phyloP scores from a whole-genome alignment of 2,797 vertebrate genomes.

The Austrolebias charrua region DNA sequence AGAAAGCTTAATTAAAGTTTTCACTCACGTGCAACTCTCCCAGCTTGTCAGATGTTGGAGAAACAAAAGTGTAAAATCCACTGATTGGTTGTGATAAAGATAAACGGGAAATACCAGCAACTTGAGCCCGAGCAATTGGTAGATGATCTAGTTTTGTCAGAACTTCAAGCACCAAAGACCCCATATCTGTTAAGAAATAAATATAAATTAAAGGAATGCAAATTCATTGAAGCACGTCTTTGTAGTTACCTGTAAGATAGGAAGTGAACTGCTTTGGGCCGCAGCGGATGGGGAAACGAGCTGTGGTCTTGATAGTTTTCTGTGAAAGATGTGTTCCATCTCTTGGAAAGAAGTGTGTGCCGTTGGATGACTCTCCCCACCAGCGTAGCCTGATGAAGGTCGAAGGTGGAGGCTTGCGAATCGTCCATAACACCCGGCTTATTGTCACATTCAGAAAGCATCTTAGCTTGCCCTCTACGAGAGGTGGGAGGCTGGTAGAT shows the following conservation, averaged over 20 bases:
- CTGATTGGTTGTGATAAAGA: slow-evolving; percentile 85
- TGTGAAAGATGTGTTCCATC: slow-evolving; percentile 79
- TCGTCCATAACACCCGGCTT: slow-evolving; percentile 84
- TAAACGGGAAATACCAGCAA: slow-evolving; percentile 83
- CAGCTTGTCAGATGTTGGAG: slow-evolving; percentile 89
- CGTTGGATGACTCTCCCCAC: slow-evolving; percentile 92
- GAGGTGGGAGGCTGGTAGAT: slow-evolving; percentile 89
- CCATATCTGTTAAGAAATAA: slow-evolving; percentile 87
- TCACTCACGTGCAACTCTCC: slow-evolving; percentile 90
- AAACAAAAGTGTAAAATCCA: slow-evolving; percentile 88
- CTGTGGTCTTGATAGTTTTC: slow-evolving; percentile 80
- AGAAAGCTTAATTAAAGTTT: slow-evolving; percentile 1
- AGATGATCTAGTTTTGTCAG: slow-evolving; percentile 86
- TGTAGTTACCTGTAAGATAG: slow-evolving; percentile 87
- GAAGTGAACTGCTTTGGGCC: slow-evolving; percentile 91
- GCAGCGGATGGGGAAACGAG: slow-evolving; percentile 88
- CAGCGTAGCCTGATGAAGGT: slow-evolving; percentile 86
- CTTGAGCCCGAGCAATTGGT: slow-evolving; percentile 85
- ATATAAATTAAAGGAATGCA: neutral
- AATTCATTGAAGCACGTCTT: neutral
- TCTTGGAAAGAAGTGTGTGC: slow-evolving; percentile 85
- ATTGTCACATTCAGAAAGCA: slow-evolving; percentile 88
- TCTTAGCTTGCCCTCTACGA: slow-evolving; percentile 89
- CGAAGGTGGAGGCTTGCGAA: slow-evolving; percentile 77
- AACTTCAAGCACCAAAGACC: slow-evolving; percentile 87